These are phyloP conservation scores for Chiridota heheva DNA, from an alignment of 35 echinoderm and acorn worm species.

Conservation along the genomic window DNA sequence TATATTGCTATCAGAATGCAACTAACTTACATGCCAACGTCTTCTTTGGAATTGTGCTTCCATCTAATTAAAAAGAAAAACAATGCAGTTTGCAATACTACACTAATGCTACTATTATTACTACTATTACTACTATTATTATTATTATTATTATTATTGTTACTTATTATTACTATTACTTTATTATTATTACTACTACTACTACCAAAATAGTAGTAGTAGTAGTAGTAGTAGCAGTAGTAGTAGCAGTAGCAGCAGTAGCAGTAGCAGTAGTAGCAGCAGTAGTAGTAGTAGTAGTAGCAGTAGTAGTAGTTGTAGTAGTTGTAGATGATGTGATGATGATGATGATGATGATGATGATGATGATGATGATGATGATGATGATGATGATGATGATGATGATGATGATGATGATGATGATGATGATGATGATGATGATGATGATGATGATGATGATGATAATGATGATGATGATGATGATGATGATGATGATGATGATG, in stretches of 20 bases:
- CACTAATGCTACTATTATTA: no score
- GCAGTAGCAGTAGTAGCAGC: background rate
- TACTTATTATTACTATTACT: no score
- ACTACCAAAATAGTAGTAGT: no score
- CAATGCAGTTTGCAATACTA: no score
- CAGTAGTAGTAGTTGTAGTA: background rate
- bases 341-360: conserved; percentile 6
- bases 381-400: conserved; percentile 5
- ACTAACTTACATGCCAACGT: no score
- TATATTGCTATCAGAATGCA: no score
- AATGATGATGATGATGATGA: no score
- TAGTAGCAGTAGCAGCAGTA: background rate
- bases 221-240: background rate
- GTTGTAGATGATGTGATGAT: background rate
- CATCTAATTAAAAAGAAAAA: no score
- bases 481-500: no score
- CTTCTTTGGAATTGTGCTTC: no score
- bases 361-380: conserved; percentile 5
- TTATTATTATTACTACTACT: conserved; percentile 8
- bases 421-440: background rate
- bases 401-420: background rate
- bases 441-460: background rate
- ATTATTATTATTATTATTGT: no score
- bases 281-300: background rate
- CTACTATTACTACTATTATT: no score